Base-by-base conservation (phyloP, 2,797 vertebrate species). In the Pitangus sulphuratus region DNA sequence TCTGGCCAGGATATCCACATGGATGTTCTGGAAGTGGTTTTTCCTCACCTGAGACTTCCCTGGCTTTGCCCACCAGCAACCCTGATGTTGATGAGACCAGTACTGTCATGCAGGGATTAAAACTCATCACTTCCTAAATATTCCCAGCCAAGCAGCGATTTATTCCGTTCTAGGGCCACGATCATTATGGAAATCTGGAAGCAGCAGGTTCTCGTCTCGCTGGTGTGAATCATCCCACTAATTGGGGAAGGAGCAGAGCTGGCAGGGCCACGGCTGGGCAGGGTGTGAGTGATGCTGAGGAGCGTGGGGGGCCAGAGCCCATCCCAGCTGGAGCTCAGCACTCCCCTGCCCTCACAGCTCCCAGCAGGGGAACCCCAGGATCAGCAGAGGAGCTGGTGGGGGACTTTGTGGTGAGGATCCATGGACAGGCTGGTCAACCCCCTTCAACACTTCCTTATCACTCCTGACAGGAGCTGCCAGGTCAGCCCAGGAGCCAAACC, bases 271-370 rank as follows among this genome's bases (percentile, higher is more conserved):
- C 0, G 18, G 2, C 5, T 0, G 1, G 65, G 26, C 54, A 18
- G 56, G 62, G 50, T 21, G 31, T 16, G 44, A 68, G 51, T 1
- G 0, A 14, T 17, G 39, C 26, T 0, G 0, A n/a, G 80, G 53
- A 33, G 64, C 2, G 0, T 0, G 1, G 56, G 7, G 48, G n/a
- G 30, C 28, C 8, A 0, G 1, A 61, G 20, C 30, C 62, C 1
- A 1, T 44, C 62, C 45, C 39, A 2, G 1, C 18, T 0, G 8
- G 47, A 39, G 26, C n/a, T 18, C 40, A 15, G 15, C 1, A 2
- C 26, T 37, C 24, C 51, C 4, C 0, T 15, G 47, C 39, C 28
- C 47, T 44, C 4, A 0, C 53, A 42, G 35, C 31, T 47, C 25
- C 47, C 44, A 9, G 65, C 60, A 12, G 14, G 28, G 40, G 45